Percentiles rank a stretch among this genome's conserved stretches.
phyloP scores from a whole-genome alignment of 2,113 vertebrate genomes.

The Cathartes aura region DNA sequence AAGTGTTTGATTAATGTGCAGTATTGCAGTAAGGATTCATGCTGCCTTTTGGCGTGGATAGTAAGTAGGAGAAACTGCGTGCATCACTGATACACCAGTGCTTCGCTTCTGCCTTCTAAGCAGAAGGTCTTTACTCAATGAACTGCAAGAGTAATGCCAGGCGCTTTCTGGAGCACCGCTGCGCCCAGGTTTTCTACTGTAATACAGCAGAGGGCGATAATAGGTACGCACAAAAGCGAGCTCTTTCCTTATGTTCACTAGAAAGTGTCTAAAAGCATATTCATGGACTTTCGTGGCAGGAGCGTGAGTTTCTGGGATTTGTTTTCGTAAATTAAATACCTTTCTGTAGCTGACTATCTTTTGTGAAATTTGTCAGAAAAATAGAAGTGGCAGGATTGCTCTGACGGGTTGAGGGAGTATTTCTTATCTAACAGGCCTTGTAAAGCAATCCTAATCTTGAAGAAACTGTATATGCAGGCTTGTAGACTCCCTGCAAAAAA shows the following conservation, averaged over 20 bases:
- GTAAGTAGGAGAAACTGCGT: not conserved
- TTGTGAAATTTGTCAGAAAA: not conserved
- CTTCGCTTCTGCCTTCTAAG: not conserved
- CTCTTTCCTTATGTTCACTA: not conserved
- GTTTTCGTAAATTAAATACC: fast-evolving
- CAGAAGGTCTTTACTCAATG: not conserved
- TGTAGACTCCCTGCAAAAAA: not conserved
- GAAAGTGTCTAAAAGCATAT: too few species aligned
- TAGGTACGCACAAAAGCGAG: not conserved
- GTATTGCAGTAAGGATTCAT: not conserved
- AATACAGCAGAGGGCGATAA: not conserved
- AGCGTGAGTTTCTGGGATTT: not conserved
- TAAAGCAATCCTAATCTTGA: not conserved
- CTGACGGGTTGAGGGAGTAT: not conserved
- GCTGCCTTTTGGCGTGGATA: fast-evolving
- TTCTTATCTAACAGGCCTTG: not conserved
- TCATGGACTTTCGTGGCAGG: not conserved
- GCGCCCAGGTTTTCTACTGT: not conserved
- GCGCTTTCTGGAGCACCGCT: not conserved
- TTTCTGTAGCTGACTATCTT: not conserved
- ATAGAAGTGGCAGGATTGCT: not conserved
- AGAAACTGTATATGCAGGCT: not conserved
- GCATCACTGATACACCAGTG: not conserved
- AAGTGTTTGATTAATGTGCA: not conserved
- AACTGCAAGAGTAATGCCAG: not conserved